Conservation (phyloP, 2,113 vertebrate genomes). For the Hiodon alosoides region DNA sequence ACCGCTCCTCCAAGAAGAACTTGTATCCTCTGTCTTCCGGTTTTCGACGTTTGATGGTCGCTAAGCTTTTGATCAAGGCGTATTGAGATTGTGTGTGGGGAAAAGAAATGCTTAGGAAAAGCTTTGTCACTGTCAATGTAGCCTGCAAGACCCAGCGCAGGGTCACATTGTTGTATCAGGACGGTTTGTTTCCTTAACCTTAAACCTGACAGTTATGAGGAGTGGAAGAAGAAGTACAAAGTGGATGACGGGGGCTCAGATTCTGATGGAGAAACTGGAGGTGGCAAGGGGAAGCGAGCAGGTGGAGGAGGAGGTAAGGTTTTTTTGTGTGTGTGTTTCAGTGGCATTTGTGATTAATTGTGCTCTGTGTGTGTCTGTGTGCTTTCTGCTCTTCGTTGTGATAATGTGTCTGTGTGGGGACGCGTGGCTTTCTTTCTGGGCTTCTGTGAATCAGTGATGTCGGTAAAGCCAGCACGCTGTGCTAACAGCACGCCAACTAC, state of each 20-base stretch:
- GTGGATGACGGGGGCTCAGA: slow-evolving; percentile 72
- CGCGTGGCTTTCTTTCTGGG: too few species aligned
- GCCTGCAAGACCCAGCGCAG: not conserved
- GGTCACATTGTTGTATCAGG: rapidly evolving
- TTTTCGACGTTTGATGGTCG: not conserved
- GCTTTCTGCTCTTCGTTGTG: too few species aligned
- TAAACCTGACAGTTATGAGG: slow-evolving; percentile 74
- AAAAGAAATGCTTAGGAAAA: not conserved
- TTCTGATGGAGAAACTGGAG: slow-evolving; percentile 55
- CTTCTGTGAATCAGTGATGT: too few species aligned
- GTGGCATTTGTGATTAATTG: too few species aligned
- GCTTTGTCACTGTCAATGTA: not conserved
- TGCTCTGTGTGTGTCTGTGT: not conserved
- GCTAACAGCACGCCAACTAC: too few species aligned
- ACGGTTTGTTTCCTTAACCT: slow-evolving; percentile 54
- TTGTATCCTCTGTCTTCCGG: slow-evolving; percentile 76
- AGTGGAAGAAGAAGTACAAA: slow-evolving; percentile 93
- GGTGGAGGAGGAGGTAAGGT: not conserved
- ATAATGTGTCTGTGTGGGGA: not conserved
- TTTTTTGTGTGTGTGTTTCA: not conserved
- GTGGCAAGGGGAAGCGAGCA: slow-evolving; percentile 36
- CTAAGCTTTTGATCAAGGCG: not conserved
- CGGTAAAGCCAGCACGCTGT: too few species aligned
- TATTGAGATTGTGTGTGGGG: not conserved
- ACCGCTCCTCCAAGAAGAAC: slow-evolving; percentile 75